Percentiles rank a stretch among this genome's conserved stretches.
These are phyloP conservation scores for Lepidothrix coronata DNA, from an alignment of 2,113 vertebrate species.

Conservation along the genomic window DNA sequence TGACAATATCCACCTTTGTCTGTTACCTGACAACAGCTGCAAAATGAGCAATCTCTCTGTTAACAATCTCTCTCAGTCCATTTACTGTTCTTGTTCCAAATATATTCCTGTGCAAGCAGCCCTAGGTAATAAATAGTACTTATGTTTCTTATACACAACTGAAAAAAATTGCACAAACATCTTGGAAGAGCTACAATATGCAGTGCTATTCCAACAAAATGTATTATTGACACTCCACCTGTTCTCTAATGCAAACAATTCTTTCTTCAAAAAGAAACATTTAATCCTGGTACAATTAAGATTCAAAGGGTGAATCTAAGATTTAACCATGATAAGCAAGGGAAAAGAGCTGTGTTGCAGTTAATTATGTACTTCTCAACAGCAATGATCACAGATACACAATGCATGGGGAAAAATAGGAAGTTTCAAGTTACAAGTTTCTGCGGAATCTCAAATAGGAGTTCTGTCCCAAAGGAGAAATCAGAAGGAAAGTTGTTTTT, in stretches of 20 bases:
- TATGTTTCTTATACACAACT: background rate
- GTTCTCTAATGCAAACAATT: background rate
- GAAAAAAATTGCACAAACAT: background rate
- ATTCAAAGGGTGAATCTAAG: background rate
- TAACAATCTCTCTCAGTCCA: conserved; percentile 9
- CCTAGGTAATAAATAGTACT: background rate
- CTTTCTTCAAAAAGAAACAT: background rate
- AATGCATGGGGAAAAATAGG: background rate
- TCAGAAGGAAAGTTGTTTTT: background rate
- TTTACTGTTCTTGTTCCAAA: background rate
- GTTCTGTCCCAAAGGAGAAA: background rate
- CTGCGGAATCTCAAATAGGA: background rate
- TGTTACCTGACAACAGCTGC: conserved; percentile 14
- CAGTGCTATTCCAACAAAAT: background rate
- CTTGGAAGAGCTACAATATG: background rate
- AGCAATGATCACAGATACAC: background rate
- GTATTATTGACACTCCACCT: background rate
- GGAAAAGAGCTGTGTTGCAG: background rate
- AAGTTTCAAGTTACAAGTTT: background rate
- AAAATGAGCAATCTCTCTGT: background rate
- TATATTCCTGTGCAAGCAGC: background rate
- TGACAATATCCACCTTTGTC: background rate
- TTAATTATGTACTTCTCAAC: background rate
- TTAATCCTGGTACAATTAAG: background rate
- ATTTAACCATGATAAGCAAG: background rate